Conservation (phyloP, 2,888 invertebrate genomes). For the Timandra comae region DNA sequence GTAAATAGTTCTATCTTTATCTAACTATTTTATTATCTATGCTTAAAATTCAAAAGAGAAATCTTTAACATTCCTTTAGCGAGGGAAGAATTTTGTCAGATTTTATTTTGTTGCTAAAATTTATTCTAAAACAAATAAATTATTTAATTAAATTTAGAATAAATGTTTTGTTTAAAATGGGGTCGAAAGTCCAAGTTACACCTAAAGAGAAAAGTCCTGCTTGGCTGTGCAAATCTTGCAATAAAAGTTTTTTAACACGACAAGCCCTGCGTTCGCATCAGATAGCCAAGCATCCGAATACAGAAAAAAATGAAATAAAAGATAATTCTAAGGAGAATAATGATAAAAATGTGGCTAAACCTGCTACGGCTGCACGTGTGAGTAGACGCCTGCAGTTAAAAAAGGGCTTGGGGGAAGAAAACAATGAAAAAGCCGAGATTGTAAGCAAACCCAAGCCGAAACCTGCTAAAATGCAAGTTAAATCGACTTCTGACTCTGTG, state of each 20-base stretch:
- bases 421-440: conserved; percentile 8
- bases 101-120: conserved; percentile 1
- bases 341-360: conserved; percentile 4
- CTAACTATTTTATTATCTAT: no score
- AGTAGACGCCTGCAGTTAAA: background rate
- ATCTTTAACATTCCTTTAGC: background rate
- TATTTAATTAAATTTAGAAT: conserved; percentile 3
- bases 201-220: conserved; percentile 31
- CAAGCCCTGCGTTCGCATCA: conserved; percentile 40
- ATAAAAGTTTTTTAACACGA: conserved; percentile 33
- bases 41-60: no score
- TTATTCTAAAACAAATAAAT: background rate
- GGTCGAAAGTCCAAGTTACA: conserved; percentile 37
- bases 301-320: conserved; percentile 1
- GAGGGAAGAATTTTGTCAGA: background rate
- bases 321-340: conserved; percentile 3
- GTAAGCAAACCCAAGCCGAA: conserved; percentile 7
- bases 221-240: conserved; percentile 43
- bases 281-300: conserved; percentile 23
- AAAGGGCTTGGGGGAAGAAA: background rate
- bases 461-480: conserved; percentile 4
- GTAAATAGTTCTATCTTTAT: no score
- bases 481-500: background rate
- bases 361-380: background rate
- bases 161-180: conserved; percentile 30